These are phyloP conservation scores for Centropus bengalensis DNA, from an alignment of 2,113 vertebrate species.

Conservation along the genomic window DNA sequence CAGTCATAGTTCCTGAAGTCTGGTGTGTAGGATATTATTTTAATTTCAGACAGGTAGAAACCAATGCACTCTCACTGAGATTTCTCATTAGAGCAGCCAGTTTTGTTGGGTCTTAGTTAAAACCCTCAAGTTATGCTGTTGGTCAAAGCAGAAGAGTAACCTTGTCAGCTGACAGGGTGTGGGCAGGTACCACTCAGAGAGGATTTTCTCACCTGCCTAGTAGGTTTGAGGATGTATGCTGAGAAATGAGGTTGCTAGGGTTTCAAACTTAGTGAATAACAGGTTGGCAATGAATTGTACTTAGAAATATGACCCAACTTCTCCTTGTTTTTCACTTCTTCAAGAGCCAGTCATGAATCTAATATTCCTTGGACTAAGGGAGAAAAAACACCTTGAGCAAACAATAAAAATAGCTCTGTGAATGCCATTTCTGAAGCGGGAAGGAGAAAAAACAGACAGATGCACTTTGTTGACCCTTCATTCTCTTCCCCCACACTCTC, in stretches of 20 bases:
- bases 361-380: not conserved
- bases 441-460: slow-evolving; percentile 26
- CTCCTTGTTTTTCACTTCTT: not conserved
- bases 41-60: not conserved
- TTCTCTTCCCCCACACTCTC: slow-evolving; percentile 65
- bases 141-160: not conserved
- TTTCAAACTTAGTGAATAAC: not conserved
- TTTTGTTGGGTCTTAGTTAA: not conserved
- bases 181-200: not conserved
- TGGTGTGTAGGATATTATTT: not conserved
- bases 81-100: not conserved
- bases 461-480: slow-evolving; percentile 66
- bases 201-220: not conserved
- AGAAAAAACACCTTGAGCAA: not conserved
- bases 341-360: not conserved
- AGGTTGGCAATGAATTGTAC: not conserved
- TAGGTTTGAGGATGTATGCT: not conserved
- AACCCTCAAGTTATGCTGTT: not conserved
- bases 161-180: not conserved
- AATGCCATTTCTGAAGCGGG: not conserved
- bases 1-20: not conserved
- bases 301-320: not conserved
- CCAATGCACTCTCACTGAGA: not conserved
- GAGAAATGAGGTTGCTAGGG: not conserved
- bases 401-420: not conserved